Conservation (phyloP, 2,113 vertebrate species). For the Morone saxatilis region DNA sequence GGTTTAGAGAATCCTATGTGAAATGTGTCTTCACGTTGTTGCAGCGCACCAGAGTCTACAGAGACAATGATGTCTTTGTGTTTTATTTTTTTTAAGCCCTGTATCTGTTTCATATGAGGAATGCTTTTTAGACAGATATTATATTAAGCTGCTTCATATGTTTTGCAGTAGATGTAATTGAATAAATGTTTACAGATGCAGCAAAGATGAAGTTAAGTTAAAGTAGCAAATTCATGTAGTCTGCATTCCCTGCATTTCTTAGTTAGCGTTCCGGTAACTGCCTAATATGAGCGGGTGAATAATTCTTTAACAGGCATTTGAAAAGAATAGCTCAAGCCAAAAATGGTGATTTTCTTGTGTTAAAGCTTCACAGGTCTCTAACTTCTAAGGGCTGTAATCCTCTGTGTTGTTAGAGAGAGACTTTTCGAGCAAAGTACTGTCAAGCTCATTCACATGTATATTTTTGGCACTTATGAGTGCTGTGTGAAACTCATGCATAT, state of each 20-base stretch:
- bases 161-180: constrained; percentile 13
- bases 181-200: constrained; percentile 7
- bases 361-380: constrained; percentile 35
- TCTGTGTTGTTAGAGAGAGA: constrained; percentile 32
- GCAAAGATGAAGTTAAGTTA: constrained; percentile 6
- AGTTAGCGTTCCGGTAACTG: background rate
- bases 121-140: constrained; percentile 30
- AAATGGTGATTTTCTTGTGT: constrained; percentile 25
- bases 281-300: background rate
- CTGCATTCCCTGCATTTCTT: background rate
- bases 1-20: constrained; percentile 53
- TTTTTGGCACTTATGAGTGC: constrained; percentile 73
- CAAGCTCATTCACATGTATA: constrained; percentile 66
- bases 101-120: constrained; percentile 35
- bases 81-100: background rate
- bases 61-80: constrained; percentile 31
- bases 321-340: constrained; percentile 4
- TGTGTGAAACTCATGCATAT: constrained; percentile 77
- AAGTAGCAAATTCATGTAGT: constrained; percentile 11
- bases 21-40: constrained; percentile 56
- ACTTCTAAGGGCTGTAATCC: constrained; percentile 52
- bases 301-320: background rate
- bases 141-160: constrained; percentile 30
- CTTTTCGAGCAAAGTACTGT: constrained; percentile 32
- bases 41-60: constrained; percentile 26